These are phyloP conservation scores for Eugnorisma glareosa DNA, from an alignment of 2,888 invertebrate genomes.

Conservation along the genomic window DNA sequence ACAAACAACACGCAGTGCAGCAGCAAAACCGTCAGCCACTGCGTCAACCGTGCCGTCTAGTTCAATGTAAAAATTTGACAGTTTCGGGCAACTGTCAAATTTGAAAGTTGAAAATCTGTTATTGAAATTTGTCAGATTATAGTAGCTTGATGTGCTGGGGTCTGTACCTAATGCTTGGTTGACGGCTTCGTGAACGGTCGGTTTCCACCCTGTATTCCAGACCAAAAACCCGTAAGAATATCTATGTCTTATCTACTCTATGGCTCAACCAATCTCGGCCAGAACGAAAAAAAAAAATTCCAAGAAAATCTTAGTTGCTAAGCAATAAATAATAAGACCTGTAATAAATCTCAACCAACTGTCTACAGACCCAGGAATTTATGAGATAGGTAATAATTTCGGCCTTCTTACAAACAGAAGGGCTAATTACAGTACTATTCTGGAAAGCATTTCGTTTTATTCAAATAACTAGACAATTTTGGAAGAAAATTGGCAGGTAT, in stretches of 20 bases:
- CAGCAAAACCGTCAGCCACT: too few species aligned
- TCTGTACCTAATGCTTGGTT: too few species aligned
- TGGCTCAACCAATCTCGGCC: neutral
- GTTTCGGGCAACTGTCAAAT: too few species aligned
- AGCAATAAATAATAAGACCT: constrained; percentile 57
- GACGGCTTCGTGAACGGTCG: too few species aligned
- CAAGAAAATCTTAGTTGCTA: constrained; percentile 44
- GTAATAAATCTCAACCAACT: constrained; percentile 57
- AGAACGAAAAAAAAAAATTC: constrained; percentile 35
- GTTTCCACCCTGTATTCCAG: too few species aligned
- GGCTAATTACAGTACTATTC: constrained; percentile 35
- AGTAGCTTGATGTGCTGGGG: too few species aligned
- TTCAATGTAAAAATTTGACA: too few species aligned
- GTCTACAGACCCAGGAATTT: constrained; percentile 54
- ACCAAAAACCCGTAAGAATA: neutral
- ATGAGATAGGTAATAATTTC: constrained; percentile 57
- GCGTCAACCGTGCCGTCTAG: too few species aligned
- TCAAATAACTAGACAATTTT: neutral
- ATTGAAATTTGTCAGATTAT: too few species aligned
- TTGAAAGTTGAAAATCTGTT: too few species aligned
- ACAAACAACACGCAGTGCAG: too few species aligned
- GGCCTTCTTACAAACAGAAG: constrained; percentile 23
- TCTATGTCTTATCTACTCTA: neutral
- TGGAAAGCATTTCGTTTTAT: neutral
- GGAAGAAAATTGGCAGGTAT: neutral